phyloP scores from a whole-genome alignment of 2,888 invertebrate species.

The Acronicta alni region DNA sequence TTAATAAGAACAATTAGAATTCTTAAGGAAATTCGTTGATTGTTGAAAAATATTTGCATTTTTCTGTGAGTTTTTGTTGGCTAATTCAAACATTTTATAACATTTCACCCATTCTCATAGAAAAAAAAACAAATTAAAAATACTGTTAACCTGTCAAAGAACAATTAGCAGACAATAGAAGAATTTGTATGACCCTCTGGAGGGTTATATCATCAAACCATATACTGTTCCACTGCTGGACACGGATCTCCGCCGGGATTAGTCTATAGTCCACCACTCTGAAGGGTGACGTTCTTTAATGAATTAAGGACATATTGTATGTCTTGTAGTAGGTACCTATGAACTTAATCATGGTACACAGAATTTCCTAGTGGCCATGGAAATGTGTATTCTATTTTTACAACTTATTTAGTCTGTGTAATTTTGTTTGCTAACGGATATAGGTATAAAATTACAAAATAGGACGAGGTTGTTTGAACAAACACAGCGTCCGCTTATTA shows the following conservation, averaged over 20 bases:
- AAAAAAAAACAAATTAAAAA: too few relatives aligned
- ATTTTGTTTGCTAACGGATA: slow-evolving; percentile 72
- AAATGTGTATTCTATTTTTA: slow-evolving; percentile 58
- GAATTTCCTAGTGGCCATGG: neutral
- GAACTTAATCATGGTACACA: slow-evolving; percentile 1
- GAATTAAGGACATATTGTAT: too few relatives aligned
- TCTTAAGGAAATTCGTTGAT: slow-evolving; percentile 18
- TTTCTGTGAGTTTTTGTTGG: neutral
- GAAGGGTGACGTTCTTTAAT: too few relatives aligned
- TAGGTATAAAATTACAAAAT: slow-evolving; percentile 82
- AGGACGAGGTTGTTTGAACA: slow-evolving; percentile 83
- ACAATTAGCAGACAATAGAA: too few relatives aligned
- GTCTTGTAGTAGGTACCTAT: slow-evolving; percentile 4
- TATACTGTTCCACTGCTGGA: too few relatives aligned
- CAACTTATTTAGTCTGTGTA: slow-evolving; percentile 67
- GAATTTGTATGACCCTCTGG: too few relatives aligned
- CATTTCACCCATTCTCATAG: too few relatives aligned
- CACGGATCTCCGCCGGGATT: too few relatives aligned
- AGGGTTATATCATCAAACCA: too few relatives aligned
- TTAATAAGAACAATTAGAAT: slow-evolving; percentile 40
- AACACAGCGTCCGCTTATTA: slow-evolving; percentile 86
- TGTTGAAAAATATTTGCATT: neutral
- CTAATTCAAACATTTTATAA: neutral
- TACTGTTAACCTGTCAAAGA: too few relatives aligned
- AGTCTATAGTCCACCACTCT: too few relatives aligned